phyloP scores from a whole-genome alignment of 2,113 vertebrate genomes.

The Etheostoma cragini region DNA sequence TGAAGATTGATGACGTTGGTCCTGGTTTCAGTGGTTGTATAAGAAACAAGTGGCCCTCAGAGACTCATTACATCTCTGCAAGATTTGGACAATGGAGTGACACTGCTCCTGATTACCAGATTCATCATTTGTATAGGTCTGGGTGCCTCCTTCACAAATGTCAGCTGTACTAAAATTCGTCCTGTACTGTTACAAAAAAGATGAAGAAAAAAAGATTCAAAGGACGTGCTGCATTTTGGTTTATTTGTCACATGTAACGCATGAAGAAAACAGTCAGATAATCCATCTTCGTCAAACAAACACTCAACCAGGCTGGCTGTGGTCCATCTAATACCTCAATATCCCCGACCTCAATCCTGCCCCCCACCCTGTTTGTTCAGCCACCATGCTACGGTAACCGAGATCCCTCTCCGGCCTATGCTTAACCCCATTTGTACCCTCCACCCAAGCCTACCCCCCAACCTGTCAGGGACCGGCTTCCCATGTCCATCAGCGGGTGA shows the following conservation, averaged over 20 bases:
- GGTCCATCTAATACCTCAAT: constrained; percentile 72
- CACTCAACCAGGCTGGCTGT: constrained; percentile 52
- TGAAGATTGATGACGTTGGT: constrained; percentile 72
- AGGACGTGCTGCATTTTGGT: not conserved
- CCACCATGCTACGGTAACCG: constrained; percentile 41
- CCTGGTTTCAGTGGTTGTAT: constrained; percentile 61
- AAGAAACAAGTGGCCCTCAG: constrained; percentile 74
- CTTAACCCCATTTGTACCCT: constrained; percentile 73
- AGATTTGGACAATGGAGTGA: constrained; percentile 61
- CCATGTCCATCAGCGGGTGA: constrained; percentile 87
- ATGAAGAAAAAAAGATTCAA: not conserved
- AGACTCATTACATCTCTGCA: constrained; percentile 72
- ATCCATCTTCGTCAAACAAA: constrained; percentile 67
- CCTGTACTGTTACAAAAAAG: not conserved
- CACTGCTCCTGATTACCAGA: constrained; percentile 57
- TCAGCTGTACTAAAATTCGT: constrained; percentile 33
- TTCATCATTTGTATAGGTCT: constrained; percentile 68
- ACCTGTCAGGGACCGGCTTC: constrained; percentile 85
- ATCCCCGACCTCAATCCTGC: constrained; percentile 73
- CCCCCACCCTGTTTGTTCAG: constrained; percentile 33
- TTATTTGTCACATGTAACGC: constrained; percentile 28
- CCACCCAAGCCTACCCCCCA: constrained; percentile 45
- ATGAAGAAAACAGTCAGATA: constrained; percentile 53
- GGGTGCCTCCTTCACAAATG: constrained; percentile 54
- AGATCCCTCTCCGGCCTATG: constrained; percentile 52